These are phyloP conservation scores for Lacerta viridis DNA, from an alignment of 2,797 vertebrate genomes.

Conservation along the genomic window DNA sequence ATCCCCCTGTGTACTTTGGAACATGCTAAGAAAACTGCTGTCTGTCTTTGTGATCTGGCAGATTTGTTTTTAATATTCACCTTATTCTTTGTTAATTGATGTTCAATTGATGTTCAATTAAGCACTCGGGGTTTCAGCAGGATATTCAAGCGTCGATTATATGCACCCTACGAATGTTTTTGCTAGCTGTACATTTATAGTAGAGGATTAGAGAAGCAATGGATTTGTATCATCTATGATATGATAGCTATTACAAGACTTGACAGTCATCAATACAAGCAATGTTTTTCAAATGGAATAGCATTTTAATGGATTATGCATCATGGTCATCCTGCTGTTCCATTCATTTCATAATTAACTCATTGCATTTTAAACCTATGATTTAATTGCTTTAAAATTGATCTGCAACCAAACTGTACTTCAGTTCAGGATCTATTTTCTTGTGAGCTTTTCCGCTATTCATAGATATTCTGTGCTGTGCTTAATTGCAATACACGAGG, in stretches of 20 bases:
- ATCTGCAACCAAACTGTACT: constrained; percentile 5
- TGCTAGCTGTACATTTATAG: constrained; percentile 4
- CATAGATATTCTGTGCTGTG: background rate
- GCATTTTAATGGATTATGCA: constrained; percentile 22
- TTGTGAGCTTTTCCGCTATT: background rate
- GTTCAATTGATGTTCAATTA: background rate
- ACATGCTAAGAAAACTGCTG: background rate
- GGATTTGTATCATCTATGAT: constrained; percentile 19
- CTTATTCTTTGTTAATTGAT: background rate
- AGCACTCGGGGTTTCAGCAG: background rate
- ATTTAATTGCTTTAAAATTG: constrained; percentile 40
- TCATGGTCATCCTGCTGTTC: constrained; percentile 15
- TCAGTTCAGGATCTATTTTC: constrained; percentile 11
- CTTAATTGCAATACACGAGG: background rate
- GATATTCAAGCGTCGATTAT: background rate
- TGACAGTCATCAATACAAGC: constrained; percentile 16
- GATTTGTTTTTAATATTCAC: background rate
- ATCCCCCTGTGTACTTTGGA: background rate
- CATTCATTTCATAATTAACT: constrained; percentile 47
- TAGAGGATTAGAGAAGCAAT: background rate
- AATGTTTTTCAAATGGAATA: constrained; percentile 17
- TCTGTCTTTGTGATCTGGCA: background rate
- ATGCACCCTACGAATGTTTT: background rate
- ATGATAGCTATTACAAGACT: constrained; percentile 25
- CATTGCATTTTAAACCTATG: constrained; percentile 22